Base-by-base conservation (phyloP, 2,113 vertebrate genomes). In the Condylura cristata region DNA sequence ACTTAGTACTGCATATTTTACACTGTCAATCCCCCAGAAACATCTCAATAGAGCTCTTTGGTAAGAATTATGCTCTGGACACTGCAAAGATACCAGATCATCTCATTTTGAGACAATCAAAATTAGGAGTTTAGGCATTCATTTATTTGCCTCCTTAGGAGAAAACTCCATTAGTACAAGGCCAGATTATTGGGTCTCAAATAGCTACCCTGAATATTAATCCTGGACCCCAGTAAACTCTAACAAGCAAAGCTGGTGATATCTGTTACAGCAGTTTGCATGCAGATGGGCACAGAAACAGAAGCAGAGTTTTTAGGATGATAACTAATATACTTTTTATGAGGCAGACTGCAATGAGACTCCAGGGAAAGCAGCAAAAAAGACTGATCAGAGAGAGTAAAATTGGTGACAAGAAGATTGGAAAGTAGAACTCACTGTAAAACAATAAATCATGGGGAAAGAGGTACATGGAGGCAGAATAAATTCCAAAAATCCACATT, bases 311-410 rank as follows among this genome's bases (percentile, higher is more conserved):
- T 82, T 94, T 96, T 96, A 94, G 96, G 79, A 41, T 93, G 87
- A 94, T 90, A 92, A 94, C 76, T 86, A 94, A 97, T 75, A 65
- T 28, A 96, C 79, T 94, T 93, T 97, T 97, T 95, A 96, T 96
- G 58, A 95, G 70, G 39, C 8, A 81, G 53, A 91, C 66, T 48
- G 17, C 94, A 97, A 96, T 81, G 41, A 58, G 66, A 96, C 96
- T 97, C 95, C 51, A 95, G 78, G 96, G 88, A 96, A 76, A 97
- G 53, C 0, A 4, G 86, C 53, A 89, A 63, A 60, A 94, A 85
- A 86, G 70, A 93, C 30, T 90, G 66, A 66, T 94, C 91, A 93
- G 80, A 94, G 89, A 94, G 71, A 92, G 12, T 71, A 95, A 96
- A 97, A 84, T 46, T 93, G 74, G 82, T 85, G 89, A 94, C 63